phyloP scores from a whole-genome alignment of 1,140 invertebrate genomes.

The Orussus abietinus region DNA sequence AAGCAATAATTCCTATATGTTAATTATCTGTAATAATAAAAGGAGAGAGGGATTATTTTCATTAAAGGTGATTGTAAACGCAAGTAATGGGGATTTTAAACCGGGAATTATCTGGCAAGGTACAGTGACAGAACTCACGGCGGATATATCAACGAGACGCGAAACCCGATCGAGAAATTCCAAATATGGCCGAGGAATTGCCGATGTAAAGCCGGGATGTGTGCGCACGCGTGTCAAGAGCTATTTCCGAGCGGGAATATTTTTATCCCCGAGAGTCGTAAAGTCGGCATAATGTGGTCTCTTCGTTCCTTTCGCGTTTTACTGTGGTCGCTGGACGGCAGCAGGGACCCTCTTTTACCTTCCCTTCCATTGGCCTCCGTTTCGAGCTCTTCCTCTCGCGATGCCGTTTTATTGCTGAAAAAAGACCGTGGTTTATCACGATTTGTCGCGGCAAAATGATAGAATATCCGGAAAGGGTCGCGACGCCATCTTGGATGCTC shows the following conservation, averaged over 20 bases:
- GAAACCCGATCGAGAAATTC: constrained; percentile 32
- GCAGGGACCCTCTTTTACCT: no score
- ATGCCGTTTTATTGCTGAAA: no score
- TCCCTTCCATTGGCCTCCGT: background rate
- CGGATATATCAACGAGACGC: constrained; percentile 3
- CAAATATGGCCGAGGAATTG: constrained; percentile 31
- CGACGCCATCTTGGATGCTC: no score
- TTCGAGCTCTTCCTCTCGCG: background rate
- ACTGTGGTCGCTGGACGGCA: no score
- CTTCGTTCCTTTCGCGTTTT: constrained; percentile 9
- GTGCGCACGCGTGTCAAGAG: constrained; percentile 20
- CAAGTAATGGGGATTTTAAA: constrained; percentile 11
- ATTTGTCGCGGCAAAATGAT: no score
- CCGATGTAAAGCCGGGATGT: constrained; percentile 27
- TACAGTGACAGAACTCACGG: constrained; percentile 4
- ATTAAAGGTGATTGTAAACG: no score
- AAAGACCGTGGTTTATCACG: no score
- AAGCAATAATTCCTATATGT: no score
- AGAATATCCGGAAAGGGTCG: no score
- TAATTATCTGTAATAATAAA: no score
- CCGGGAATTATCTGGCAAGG: no score
- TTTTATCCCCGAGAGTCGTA: constrained; percentile 29
- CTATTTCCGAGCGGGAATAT: constrained; percentile 35
- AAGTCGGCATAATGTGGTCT: constrained; percentile 26
- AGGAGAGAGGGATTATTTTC: no score